Evolutionary conservation across 2,888 invertebrate species (phyloP).

Genomic region (Limnephilus rhombicus): DNA sequence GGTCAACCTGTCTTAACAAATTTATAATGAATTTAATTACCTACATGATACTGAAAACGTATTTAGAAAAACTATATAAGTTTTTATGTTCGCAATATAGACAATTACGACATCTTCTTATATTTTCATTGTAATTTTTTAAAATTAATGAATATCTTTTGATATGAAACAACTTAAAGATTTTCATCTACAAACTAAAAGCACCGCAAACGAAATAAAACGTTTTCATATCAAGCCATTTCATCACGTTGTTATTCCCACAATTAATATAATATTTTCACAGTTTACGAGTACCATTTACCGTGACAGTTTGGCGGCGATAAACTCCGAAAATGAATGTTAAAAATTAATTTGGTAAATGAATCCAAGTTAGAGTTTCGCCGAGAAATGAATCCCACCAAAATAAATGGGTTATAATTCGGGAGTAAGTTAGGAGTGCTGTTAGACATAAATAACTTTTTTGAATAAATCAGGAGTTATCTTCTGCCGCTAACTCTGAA

Average conservation of each 20-base stretch:
- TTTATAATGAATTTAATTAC: background rate
- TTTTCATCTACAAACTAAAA: background rate
- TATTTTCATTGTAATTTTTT: background rate
- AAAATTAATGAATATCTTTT: background rate
- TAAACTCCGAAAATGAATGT: background rate
- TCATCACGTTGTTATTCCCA: background rate
- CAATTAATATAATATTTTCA: slow-evolving; percentile 1
- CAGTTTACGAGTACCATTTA: background rate
- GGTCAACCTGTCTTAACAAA: background rate
- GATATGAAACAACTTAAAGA: background rate
- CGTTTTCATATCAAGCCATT: slow-evolving; percentile 1
- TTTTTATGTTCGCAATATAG: no score
- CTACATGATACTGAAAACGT: background rate
- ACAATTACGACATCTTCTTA: no score
- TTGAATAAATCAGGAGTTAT: slow-evolving; percentile 45
- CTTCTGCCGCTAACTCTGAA: slow-evolving; percentile 43
- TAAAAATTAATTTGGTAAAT: slow-evolving; percentile 1
- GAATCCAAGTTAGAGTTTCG: background rate
- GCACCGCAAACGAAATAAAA: background rate
- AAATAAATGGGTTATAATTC: slow-evolving; percentile 47
- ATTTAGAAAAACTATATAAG: background rate
- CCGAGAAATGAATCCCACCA: slow-evolving; percentile 19
- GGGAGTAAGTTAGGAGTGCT: slow-evolving; percentile 44
- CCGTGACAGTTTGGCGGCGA: slow-evolving; percentile 1
- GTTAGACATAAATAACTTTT: slow-evolving; percentile 47